Evolutionary conservation across 2,113 vertebrate species (phyloP), one percentile per base, ranked within the genome.

Genomic region (Apistogramma diplotaenia): DNA sequence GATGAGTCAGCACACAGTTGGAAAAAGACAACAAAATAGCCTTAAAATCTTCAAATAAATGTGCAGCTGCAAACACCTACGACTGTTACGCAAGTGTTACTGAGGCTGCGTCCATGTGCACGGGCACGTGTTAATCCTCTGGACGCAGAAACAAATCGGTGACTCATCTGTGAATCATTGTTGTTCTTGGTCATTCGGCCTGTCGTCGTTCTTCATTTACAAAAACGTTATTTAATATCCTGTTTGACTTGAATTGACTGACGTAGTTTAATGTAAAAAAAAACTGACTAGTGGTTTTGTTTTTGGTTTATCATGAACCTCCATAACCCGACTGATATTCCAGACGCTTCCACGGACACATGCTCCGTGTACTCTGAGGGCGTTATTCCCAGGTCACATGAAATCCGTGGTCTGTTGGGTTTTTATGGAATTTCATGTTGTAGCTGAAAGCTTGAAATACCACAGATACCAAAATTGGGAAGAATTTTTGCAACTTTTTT

Each of bases 261-360:
- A 40, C 53, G 51, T 74, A 2, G n/a, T 25, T 35, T 35, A 35
- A 62, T 37, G 57, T 49, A 6, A 7, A 7, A 27, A 51, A 46
- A n/a, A 8, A 67, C 43, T 3, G 60, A 62, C n/a, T 56, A 18
- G 23, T 80, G 27, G 56, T 75, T 81, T 82, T 33, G 27, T 21
- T 62, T 79, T 40, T 19, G 2, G 4, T 81, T 79, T 43, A 18
- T 76, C 4, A 0, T 11, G 19, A 33, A 70, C n/a, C 51, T 65
- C 73, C 60, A 73, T 23, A 55, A 27, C 15, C 37, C 0, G 15
- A 46, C 18, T 46, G 5, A 81, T 60, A 29, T 85, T 87, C 54
- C 86, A 84, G 78, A 88, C 86, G 85, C 79, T 89, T 82, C 55
- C 75, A 51, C 43, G 43, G 67, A 81, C 74, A 60, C 13, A 16